Conservation (phyloP, 2,888 invertebrate genomes). For the Stenichneumon culpator region DNA sequence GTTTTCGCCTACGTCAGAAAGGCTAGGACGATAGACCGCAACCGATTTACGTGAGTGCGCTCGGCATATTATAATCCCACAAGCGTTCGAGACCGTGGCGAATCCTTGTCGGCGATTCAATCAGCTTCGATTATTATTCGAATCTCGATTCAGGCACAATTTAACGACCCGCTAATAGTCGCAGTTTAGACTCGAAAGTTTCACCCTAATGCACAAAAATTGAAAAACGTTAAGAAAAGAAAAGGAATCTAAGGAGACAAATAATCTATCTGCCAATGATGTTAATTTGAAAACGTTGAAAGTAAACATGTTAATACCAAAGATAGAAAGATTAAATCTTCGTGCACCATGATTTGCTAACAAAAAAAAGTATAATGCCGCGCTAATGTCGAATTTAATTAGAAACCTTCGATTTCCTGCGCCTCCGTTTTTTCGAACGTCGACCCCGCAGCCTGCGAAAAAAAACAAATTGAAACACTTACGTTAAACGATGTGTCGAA, state of each 20-base stretch:
- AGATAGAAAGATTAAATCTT: background rate
- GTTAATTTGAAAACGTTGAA: background rate
- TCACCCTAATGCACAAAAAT: background rate
- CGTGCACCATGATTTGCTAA: background rate
- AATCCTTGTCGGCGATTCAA: conserved; percentile 20
- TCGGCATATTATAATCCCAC: conserved; percentile 1
- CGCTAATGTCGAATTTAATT: background rate
- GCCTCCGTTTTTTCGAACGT: background rate
- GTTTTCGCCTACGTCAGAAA: conserved; percentile 43
- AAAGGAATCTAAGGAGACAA: background rate
- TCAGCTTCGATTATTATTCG: background rate
- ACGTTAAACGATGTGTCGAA: conserved; percentile 7
- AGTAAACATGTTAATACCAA: background rate
- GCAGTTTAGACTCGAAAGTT: background rate
- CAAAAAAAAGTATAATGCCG: background rate
- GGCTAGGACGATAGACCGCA: conserved; percentile 51
- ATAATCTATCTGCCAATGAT: background rate
- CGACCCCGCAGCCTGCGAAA: background rate
- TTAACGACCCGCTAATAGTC: background rate
- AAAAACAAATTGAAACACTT: background rate
- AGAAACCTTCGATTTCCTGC: background rate
- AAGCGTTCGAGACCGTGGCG: conserved; percentile 21
- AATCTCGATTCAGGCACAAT: background rate
- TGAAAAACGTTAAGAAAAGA: background rate
- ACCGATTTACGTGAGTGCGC: conserved; percentile 58